Evolutionary conservation across 1,140 invertebrate species (phyloP).

Genomic region (Copidosoma floridanum): DNA sequence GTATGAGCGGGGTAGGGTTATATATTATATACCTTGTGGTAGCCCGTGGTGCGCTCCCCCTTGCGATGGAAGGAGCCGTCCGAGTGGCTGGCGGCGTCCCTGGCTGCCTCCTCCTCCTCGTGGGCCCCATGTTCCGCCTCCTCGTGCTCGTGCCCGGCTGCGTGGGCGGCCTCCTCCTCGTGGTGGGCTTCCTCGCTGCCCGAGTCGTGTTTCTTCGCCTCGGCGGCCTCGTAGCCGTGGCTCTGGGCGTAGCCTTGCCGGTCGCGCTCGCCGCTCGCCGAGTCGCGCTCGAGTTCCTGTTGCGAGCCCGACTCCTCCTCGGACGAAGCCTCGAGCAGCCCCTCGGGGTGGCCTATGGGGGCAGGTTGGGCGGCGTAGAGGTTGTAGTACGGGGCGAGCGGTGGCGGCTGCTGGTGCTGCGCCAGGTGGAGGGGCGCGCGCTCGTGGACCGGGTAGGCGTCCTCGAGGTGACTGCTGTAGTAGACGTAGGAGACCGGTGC

Average conservation of each 20-base stretch:
- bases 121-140: constrained; percentile 65
- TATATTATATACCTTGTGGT: too few relatives aligned
- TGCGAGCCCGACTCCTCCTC: too few relatives aligned
- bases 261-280: too few relatives aligned
- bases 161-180: constrained; percentile 63
- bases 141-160: constrained; percentile 66
- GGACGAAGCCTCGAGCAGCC: too few relatives aligned
- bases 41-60: constrained; percentile 68
- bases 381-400: not conserved
- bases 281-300: too few relatives aligned
- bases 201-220: too few relatives aligned
- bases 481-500: constrained; percentile 44
- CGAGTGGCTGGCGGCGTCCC: constrained; percentile 64
- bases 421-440: not conserved
- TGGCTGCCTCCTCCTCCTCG: constrained; percentile 66
- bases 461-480: constrained; percentile 47
- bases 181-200: too few relatives aligned
- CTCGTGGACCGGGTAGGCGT: constrained; percentile 34
- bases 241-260: too few relatives aligned
- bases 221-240: too few relatives aligned
- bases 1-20: too few relatives aligned
- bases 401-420: not conserved
- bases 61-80: constrained; percentile 66
- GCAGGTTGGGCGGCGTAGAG: not conserved
- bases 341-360: too few relatives aligned